A percentile compares a stretch with the other conserved stretches of the same genome.
These are phyloP conservation scores for Arctia plantaginis DNA, from an alignment of 2,888 invertebrate species.

Conservation along the genomic window DNA sequence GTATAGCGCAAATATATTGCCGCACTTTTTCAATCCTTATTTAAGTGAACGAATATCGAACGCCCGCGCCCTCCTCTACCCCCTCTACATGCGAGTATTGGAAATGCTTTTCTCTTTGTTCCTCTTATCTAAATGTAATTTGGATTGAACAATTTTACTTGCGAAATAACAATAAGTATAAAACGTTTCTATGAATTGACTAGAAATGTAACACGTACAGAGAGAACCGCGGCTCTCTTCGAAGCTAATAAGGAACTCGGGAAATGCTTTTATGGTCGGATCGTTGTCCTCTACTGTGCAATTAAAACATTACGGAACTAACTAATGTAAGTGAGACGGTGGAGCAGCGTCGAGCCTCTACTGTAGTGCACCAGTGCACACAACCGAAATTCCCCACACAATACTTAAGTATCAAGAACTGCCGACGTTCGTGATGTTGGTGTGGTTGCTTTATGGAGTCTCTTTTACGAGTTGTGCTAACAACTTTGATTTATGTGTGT, in stretches of 20 bases:
- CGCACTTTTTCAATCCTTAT: slow-evolving; percentile 48
- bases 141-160: slow-evolving; percentile 13
- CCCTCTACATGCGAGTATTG: slow-evolving; percentile 18
- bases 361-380: background rate
- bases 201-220: background rate
- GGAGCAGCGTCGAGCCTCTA: too few relatives aligned
- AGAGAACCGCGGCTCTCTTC: background rate
- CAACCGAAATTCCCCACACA: background rate
- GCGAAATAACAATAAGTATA: background rate
- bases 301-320: slow-evolving; percentile 7
- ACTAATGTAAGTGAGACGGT: background rate
- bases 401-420: background rate
- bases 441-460: slow-evolving; percentile 12
- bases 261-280: slow-evolving; percentile 1
- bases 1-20: slow-evolving; percentile 36
- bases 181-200: background rate
- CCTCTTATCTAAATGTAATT: slow-evolving; percentile 26
- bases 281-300: background rate
- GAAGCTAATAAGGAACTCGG: background rate
- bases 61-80: slow-evolving; percentile 3
- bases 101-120: slow-evolving; percentile 32
- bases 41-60: slow-evolving; percentile 43
- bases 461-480: slow-evolving; percentile 13
- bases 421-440: background rate
- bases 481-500: slow-evolving; percentile 16